Percentiles rank a stretch among this genome's conserved stretches.
Conservation (phyloP, 2,113 vertebrate genomes). For the Daphoenositta chrysoptera region DNA sequence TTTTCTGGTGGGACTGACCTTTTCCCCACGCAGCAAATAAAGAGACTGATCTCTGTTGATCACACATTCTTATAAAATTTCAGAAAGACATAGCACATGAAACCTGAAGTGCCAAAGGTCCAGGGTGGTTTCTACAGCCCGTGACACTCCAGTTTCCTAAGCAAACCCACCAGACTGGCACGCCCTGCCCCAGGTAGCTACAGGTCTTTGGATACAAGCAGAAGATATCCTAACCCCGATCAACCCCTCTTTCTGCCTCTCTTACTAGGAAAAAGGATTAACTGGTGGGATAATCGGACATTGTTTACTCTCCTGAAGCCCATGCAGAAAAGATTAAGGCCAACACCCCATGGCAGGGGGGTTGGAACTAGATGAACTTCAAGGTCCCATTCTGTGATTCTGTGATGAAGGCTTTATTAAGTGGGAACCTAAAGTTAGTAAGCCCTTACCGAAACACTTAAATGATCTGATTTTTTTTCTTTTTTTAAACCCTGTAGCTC, state of each 20-base stretch:
- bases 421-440: background rate
- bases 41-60: background rate
- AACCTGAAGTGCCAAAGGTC: background rate
- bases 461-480: background rate
- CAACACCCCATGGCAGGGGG: background rate
- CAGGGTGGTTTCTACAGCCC: background rate
- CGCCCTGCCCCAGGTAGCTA: background rate
- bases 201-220: background rate
- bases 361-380: background rate
- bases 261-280: constrained; percentile 39
- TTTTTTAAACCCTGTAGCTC: background rate
- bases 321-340: constrained; percentile 48
- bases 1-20: background rate
- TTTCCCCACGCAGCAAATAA: background rate
- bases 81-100: background rate
- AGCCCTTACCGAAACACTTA: background rate
- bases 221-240: background rate
- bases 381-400: background rate
- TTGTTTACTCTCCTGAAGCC: constrained; percentile 19
- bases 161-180: background rate
- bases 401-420: constrained; percentile 3
- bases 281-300: constrained; percentile 40
- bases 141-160: background rate
- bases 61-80: background rate
- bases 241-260: background rate